phyloP scores from a whole-genome alignment of 2,888 invertebrate genomes.

The Carabus problematicus region DNA sequence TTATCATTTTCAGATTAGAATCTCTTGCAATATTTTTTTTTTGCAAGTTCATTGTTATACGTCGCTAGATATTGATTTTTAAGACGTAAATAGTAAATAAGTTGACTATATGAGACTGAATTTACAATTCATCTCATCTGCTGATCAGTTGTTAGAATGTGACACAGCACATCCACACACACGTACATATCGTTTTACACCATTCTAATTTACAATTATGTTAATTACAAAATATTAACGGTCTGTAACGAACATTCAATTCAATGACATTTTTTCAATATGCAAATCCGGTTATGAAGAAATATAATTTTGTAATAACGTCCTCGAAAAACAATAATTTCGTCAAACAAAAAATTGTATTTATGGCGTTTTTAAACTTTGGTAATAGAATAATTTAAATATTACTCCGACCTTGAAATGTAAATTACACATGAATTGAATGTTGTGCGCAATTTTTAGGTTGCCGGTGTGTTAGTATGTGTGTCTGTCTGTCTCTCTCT shows the following conservation, averaged over 20 bases:
- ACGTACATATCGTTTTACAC: slow-evolving; percentile 1
- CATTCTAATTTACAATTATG: slow-evolving; percentile 34
- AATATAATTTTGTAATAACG: slow-evolving; percentile 40
- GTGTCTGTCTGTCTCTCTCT: no score
- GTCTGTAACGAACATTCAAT: slow-evolving; percentile 23
- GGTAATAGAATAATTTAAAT: slow-evolving; percentile 39
- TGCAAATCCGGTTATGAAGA: slow-evolving; percentile 40
- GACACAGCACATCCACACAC: background rate
- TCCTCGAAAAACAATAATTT: slow-evolving; percentile 39
- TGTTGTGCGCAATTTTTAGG: background rate
- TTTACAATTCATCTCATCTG: no score
- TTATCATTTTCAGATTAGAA: no score
- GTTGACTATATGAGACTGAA: no score
- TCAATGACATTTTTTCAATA: slow-evolving; percentile 41
- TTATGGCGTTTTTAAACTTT: slow-evolving; percentile 42
- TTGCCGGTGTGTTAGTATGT: no score
- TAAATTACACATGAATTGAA: slow-evolving; percentile 24
- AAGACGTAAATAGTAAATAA: no score
- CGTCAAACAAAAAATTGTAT: slow-evolving; percentile 29
- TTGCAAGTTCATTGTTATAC: no score
- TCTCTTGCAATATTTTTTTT: no score
- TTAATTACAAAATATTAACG: slow-evolving; percentile 34
- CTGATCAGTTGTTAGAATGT: no score
- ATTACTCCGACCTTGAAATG: slow-evolving; percentile 32
- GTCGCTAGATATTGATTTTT: no score